These are phyloP conservation scores for Pseudochaenichthys georgianus DNA, from an alignment of 2,797 vertebrate species.

Conservation along the genomic window DNA sequence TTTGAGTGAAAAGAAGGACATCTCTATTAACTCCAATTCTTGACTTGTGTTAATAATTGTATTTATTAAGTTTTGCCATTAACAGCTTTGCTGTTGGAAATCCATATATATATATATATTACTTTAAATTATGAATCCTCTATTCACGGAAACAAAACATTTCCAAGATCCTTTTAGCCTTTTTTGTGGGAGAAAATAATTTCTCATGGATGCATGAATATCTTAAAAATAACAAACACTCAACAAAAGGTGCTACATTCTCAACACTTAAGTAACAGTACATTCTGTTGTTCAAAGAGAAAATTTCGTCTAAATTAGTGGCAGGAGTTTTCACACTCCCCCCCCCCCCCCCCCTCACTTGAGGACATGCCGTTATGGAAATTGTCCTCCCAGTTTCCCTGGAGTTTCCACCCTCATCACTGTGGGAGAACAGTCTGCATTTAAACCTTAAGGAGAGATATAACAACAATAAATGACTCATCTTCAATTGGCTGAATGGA, in stretches of 20 bases:
- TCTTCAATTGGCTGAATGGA: slow-evolving; percentile 30
- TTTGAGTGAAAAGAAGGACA: slow-evolving; percentile 33
- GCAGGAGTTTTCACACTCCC: slow-evolving; percentile 2
- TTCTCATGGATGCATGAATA: not conserved
- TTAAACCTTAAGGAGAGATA: slow-evolving; percentile 15
- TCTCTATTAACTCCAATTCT: slow-evolving; percentile 26
- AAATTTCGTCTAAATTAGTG: not conserved
- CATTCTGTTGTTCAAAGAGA: slow-evolving; percentile 1
- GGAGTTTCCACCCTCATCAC: not conserved
- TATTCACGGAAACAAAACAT: not conserved
- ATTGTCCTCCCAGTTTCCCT: not conserved
- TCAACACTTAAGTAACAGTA: slow-evolving; percentile 6
- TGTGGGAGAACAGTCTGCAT: slow-evolving; percentile 8
- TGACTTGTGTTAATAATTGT: slow-evolving; percentile 41
- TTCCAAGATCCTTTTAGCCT: not conserved
- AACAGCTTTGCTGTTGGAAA: no score
- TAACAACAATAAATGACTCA: slow-evolving; percentile 25
- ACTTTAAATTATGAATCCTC: not conserved
- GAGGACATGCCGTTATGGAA: not conserved
- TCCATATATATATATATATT: no score
- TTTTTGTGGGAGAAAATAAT: not conserved
- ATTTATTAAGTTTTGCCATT: no score
- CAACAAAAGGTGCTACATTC: slow-evolving; percentile 11
- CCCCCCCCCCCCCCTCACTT: not conserved
- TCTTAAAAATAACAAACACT: slow-evolving; percentile 14